Percentiles rank a stretch among this genome's conserved stretches.
These are phyloP conservation scores for Hepsetus odoe DNA, from an alignment of 2,113 vertebrate genomes.

Conservation along the genomic window DNA sequence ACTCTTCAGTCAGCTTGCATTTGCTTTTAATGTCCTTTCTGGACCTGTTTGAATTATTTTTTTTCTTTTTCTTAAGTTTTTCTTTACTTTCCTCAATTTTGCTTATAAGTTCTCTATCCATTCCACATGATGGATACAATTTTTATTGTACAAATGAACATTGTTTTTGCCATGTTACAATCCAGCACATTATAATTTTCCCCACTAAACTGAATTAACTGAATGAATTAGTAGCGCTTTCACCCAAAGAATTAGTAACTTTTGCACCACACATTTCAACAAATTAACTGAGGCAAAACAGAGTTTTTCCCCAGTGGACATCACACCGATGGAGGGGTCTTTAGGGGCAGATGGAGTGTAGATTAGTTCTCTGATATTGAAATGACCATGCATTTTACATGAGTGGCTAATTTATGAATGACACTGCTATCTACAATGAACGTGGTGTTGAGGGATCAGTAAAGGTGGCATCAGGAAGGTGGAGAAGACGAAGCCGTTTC, in stretches of 20 bases:
- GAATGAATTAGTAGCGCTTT: not conserved
- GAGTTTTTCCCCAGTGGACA: conserved; percentile 25
- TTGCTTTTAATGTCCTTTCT: not conserved
- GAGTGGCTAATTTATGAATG: conserved; percentile 47
- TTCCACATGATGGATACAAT: not conserved
- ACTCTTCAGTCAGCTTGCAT: not conserved
- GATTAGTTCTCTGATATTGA: conserved; percentile 50
- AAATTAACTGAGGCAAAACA: conserved; percentile 47
- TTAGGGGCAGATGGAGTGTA: conserved; percentile 54
- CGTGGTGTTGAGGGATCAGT: conserved; percentile 21
- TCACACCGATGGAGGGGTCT: conserved; percentile 53
- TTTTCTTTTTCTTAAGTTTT: not conserved
- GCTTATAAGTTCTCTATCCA: not conserved
- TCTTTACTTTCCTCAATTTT: not conserved
- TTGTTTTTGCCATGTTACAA: not conserved
- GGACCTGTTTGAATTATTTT: not conserved
- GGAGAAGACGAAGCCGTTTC: conserved; percentile 45
- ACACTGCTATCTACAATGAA: conserved; percentile 30
- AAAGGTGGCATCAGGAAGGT: conserved; percentile 15
- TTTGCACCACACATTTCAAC: not conserved
- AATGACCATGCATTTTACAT: conserved; percentile 69
- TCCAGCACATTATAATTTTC: conserved; percentile 29
- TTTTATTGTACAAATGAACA: not conserved
- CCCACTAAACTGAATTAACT: too few species aligned
- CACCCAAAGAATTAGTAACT: not conserved